phyloP scores from a whole-genome alignment of 2,113 vertebrate species.

The Microtus montanus region DNA sequence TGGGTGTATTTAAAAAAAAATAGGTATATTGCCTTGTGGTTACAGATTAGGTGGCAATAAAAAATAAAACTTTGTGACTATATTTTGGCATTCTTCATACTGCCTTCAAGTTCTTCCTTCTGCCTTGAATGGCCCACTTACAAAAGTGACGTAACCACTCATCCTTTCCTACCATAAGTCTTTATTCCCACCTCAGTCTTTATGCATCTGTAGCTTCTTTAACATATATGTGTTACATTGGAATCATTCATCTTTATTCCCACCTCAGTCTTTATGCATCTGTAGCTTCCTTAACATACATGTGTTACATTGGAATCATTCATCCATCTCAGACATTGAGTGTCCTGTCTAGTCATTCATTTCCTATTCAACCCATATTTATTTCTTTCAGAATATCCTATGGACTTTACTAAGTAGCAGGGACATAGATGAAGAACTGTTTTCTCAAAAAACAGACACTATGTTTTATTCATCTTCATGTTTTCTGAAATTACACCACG shows the following conservation, averaged over 20 bases:
- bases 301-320: background rate
- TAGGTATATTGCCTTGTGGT: background rate
- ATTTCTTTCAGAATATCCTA: background rate
- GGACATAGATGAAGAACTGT: background rate
- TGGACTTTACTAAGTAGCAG: background rate
- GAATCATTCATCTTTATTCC: background rate
- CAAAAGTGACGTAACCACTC: background rate
- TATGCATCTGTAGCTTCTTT: background rate
- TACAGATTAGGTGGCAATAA: background rate
- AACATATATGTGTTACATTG: no score
- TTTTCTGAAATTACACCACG: background rate
- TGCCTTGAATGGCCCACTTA: background rate
- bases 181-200: background rate
- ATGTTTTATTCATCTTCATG: background rate
- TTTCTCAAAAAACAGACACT: conserved; percentile 37
- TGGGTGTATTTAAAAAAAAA: background rate
- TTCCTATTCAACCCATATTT: background rate
- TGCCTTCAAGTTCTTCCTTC: background rate
- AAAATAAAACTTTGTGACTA: background rate
- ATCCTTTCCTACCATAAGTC: background rate
- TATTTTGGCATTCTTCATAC: background rate
- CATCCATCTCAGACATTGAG: background rate
- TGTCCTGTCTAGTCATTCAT: background rate
- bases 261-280: background rate
- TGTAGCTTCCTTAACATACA: background rate